phyloP scores from a whole-genome alignment of 1,140 invertebrate species.

The Limonius californicus region DNA sequence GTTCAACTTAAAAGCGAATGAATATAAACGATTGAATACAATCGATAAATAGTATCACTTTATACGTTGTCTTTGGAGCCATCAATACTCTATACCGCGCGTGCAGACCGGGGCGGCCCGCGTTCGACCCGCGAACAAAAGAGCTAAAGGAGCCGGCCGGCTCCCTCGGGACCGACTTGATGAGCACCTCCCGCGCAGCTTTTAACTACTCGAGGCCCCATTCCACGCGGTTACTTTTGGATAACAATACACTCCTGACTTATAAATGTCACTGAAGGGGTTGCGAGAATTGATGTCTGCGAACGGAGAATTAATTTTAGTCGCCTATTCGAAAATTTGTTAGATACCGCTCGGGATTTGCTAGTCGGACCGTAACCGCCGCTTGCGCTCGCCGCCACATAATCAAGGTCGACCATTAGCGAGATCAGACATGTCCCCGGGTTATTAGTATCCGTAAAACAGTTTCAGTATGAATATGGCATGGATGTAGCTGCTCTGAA shows the following conservation, averaged over 20 bases:
- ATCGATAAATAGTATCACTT: constrained; percentile 32
- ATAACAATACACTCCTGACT: constrained; percentile 46
- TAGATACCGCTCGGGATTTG: constrained; percentile 34
- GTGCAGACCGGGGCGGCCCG: constrained; percentile 20
- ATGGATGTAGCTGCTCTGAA: no score
- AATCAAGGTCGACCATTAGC: constrained; percentile 9
- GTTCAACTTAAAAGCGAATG: constrained; percentile 30
- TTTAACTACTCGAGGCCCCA: constrained; percentile 43
- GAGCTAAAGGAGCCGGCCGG: constrained; percentile 31
- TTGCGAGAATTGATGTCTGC: constrained; percentile 45
- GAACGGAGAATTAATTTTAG: constrained; percentile 45
- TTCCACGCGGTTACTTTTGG: constrained; percentile 41
- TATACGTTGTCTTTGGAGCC: constrained; percentile 28
- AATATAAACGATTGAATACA: constrained; percentile 34
- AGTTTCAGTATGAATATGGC: not conserved
- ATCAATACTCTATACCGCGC: constrained; percentile 22
- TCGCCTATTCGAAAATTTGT: constrained; percentile 45
- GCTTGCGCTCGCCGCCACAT: constrained; percentile 2
- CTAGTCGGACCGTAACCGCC: not conserved
- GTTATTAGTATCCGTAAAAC: constrained; percentile 8
- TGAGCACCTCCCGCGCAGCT: constrained; percentile 41
- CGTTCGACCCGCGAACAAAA: constrained; percentile 31
- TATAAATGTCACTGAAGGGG: constrained; percentile 45
- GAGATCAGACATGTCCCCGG: constrained; percentile 4
- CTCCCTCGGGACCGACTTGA: constrained; percentile 38